phyloP scores from a whole-genome alignment of 2,888 invertebrate species.

The Rotaria macrura region DNA sequence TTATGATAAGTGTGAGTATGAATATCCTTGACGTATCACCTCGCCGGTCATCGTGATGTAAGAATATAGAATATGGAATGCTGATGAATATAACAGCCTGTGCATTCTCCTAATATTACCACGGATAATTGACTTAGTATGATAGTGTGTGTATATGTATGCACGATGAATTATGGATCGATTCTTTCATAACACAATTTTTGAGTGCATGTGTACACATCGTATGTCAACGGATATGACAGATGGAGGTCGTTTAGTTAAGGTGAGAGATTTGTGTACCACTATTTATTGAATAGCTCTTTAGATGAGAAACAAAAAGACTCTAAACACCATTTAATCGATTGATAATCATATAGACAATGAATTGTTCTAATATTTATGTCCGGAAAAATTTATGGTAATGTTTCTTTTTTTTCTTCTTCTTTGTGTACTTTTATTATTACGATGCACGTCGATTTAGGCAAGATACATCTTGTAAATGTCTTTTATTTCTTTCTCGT shows the following conservation, averaged over 20 bases:
- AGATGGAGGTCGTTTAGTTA: neutral
- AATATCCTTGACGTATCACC: neutral
- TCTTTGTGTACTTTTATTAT: neutral
- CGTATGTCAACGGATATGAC: neutral
- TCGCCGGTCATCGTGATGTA: neutral
- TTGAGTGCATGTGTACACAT: neutral
- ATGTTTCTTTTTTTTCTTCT: neutral
- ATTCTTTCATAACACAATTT: neutral
- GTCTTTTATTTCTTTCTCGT: neutral
- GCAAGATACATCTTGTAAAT: neutral
- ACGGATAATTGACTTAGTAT: conserved; percentile 7
- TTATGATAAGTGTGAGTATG: neutral
- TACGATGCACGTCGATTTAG: neutral
- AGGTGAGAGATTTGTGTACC: neutral
- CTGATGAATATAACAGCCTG: conserved; percentile 3
- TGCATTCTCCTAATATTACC: neutral
- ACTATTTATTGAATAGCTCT: neutral
- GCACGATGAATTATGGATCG: neutral
- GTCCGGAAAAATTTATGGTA: neutral
- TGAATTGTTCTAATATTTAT: neutral
- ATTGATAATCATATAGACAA: neutral
- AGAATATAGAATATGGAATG: neutral
- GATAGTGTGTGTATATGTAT: neutral
- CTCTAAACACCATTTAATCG: neutral
- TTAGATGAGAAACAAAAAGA: neutral